Conservation (phyloP, 1,140 invertebrate genomes). For the Lerema accius region DNA sequence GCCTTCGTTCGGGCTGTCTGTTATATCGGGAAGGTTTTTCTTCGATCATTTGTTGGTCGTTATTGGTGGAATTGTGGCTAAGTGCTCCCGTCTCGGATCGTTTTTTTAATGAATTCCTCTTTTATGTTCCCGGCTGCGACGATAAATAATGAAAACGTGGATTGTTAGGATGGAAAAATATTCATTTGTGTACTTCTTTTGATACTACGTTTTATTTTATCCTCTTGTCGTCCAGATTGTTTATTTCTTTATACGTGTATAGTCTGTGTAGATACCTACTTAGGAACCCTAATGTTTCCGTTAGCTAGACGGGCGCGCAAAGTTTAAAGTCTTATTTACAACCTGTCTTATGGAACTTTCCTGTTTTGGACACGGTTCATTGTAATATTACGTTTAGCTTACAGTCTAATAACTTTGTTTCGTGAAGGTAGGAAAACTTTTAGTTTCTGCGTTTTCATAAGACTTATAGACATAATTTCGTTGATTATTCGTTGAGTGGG, state of each 20-base stretch:
- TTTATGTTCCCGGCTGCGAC: conserved; percentile 61
- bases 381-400: background rate
- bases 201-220: conserved; percentile 29
- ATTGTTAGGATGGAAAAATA: conserved; percentile 58
- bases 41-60: conserved; percentile 75
- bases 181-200: conserved; percentile 38
- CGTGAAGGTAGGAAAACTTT: too few species aligned
- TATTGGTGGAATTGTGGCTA: conserved; percentile 73
- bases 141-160: conserved; percentile 67
- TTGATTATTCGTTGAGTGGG: too few species aligned
- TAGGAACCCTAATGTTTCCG: conserved; percentile 19
- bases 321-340: conserved; percentile 36
- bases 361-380: conserved; percentile 10
- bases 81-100: conserved; percentile 60
- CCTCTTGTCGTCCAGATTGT: conserved; percentile 20
- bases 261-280: background rate
- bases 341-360: conserved; percentile 23
- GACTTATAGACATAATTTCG: too few species aligned
- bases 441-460: too few species aligned
- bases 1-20: conserved; percentile 48
- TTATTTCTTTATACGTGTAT: too few species aligned
- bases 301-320: conserved; percentile 36
- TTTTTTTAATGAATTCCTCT: conserved; percentile 76
- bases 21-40: conserved; percentile 59
- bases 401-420: too few species aligned